These are phyloP conservation scores for Athalia circularis DNA, from an alignment of 2,888 invertebrate species.

Conservation along the genomic window DNA sequence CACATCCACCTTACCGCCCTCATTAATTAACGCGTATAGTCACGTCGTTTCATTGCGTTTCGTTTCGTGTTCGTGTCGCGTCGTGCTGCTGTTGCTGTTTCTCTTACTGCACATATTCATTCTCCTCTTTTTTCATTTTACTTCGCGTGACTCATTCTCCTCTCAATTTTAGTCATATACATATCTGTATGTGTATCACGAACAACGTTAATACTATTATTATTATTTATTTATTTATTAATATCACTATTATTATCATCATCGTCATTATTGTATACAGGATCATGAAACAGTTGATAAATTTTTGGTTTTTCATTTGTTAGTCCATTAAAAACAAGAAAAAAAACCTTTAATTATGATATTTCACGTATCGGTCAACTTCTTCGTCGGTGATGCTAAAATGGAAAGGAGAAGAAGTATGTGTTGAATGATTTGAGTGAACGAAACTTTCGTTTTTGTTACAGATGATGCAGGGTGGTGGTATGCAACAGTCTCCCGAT, in stretches of 20 bases:
- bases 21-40: constrained; percentile 29
- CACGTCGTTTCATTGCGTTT: constrained; percentile 24
- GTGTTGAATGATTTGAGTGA: too few species aligned
- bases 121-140: background rate
- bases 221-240: too few species aligned
- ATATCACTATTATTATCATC: too few species aligned
- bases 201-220: background rate
- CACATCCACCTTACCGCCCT: constrained; percentile 12
- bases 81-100: constrained; percentile 15
- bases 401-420: too few species aligned
- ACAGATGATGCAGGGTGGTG: constrained; percentile 76
- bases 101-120: too few species aligned
- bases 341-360: too few species aligned
- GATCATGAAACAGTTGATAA: too few species aligned
- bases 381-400: too few species aligned
- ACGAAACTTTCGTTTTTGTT: constrained; percentile 48
- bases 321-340: too few species aligned
- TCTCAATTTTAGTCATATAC: background rate
- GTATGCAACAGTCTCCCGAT: constrained; percentile 80
- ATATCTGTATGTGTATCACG: background rate
- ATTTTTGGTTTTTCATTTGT: too few species aligned
- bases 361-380: too few species aligned
- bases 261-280: too few species aligned
- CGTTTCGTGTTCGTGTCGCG: constrained; percentile 53
- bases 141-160: background rate